These are phyloP conservation scores for Heteromormyrus szaboi DNA, from an alignment of 2,797 vertebrate genomes.

Conservation along the genomic window DNA sequence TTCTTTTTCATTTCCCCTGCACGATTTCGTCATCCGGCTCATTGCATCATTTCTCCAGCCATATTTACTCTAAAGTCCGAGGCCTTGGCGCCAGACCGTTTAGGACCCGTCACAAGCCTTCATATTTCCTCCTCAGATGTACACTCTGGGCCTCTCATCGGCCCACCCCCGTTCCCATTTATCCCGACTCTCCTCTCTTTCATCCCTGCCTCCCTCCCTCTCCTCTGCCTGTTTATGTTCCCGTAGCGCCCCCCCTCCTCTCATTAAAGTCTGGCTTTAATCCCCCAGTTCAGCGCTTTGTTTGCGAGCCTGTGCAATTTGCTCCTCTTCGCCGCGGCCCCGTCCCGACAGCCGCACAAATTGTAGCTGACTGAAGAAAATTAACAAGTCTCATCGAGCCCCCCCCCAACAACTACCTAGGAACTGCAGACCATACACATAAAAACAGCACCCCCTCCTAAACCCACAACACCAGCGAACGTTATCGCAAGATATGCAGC, in stretches of 20 bases:
- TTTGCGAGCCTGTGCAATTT: slow-evolving; percentile 46
- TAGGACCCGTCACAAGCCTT: slow-evolving; percentile 66
- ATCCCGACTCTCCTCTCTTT: slow-evolving; percentile 1
- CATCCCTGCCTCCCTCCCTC: slow-evolving; percentile 31
- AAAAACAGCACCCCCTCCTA: background rate
- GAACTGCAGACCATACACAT: background rate
- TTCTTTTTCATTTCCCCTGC: background rate
- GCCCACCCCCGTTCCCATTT: slow-evolving; percentile 27
- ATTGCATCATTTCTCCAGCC: slow-evolving; percentile 46
- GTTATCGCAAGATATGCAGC: background rate
- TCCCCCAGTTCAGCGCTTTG: slow-evolving; percentile 9
- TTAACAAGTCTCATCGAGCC: slow-evolving; percentile 53
- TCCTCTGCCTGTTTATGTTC: background rate
- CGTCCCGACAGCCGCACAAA: slow-evolving; percentile 69
- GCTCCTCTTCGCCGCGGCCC: slow-evolving; percentile 52
- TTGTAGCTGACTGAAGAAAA: slow-evolving; percentile 67
- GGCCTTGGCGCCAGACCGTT: slow-evolving; percentile 71
- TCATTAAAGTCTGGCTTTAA: slow-evolving; percentile 13
- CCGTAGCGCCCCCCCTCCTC: no score
- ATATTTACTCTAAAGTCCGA: slow-evolving; percentile 60
- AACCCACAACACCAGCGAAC: background rate
- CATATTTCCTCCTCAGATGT: slow-evolving; percentile 62
- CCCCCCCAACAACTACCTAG: background rate
- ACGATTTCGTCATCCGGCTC: slow-evolving; percentile 12
- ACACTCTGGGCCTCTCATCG: slow-evolving; percentile 45